Base-by-base conservation (phyloP, 2,113 vertebrate species). In the Dasypus novemcinctus region DNA sequence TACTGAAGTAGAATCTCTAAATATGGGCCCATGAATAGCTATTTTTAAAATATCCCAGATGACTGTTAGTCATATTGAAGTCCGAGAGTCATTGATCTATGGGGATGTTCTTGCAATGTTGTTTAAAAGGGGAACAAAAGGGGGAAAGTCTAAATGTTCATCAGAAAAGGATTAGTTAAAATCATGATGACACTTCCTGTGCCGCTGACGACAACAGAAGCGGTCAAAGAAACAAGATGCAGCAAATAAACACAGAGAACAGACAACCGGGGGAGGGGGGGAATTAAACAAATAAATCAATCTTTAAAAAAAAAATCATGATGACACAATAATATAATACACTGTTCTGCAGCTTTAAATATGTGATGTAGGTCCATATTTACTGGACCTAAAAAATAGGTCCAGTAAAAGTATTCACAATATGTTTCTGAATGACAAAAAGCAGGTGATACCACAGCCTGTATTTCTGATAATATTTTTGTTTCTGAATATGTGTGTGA, bases 391-490 rank as follows among this genome's bases (percentile, higher is more conserved):
- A 46, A 49, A 91, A 92, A 63, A 80, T 25, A 17, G 66, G n/a
- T n/a, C n/a, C n/a, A n/a, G n/a, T n/a, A n/a, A n/a, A n/a, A n/a
- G n/a, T n/a, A n/a, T n/a, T 61, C 46, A 43, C 7, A 81, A 36
- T n/a, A 23, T 74, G 13, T 61, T 80, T 23, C 61, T 54, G n/a
- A 78, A 54, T 74, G 63, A 74, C 21, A 69, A 61, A 87, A 86
- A 81, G 52, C 72, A 54, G 36, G 20, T 74, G n/a, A 59, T 27
- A 49, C 8, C 17, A 59, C 8, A 75, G 12, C n/a, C 11, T 36
- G 5, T 85, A 18, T 82, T 78, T 72, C 69, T 76, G 43, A 64
- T 91, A 91, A 74, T 4, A 66, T 72, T 92, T 91, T 93, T 86
- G 71, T 85, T 95, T 88, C 79, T 94, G 63, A 90, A 87, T 59